Base-by-base conservation (phyloP, 92 coral and sea anemone species). In the Paramuricea clavata region DNA sequence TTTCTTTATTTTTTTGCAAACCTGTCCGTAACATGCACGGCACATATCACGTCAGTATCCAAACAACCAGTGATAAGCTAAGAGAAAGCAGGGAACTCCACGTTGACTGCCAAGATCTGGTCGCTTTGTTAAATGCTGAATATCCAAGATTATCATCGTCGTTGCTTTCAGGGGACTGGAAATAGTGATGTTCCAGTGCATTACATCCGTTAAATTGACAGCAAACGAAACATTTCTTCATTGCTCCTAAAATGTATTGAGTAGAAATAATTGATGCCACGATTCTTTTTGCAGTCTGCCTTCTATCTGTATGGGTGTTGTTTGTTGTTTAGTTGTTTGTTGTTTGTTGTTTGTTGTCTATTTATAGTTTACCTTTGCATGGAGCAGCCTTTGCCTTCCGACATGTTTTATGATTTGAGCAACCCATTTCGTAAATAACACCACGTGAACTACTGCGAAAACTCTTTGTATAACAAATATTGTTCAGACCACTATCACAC, bases 171-270 rank as follows among this genome's bases (percentile, higher is more conserved):
- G 72, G 6, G 12, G 73, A 32, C 19, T 79, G 3, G 47, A 22
- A 23, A 30, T 79, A n/a, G 71, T 96, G 98, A 49, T 94, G 99
- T 74, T 98, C 79, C 88, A 87, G 92, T 12, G 98, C 93, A 32
- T 96, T 96, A 41, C 99, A 96, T 88, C 94, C 95, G 35, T 90
- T 92, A 95, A 95, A 96, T 52, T 96, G 99, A 65, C 99, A 96
- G 74, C 99, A 96, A 5, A 97, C 95, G 79, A 96, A 96, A 78
- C 99, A 96, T 23, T 83, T 93, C 81, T 96, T 96, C 68, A 83
- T 90, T 72, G 91, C 71, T 78, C 93, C 99, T 96, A 79, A 69
- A 28, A 12, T 21, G 76, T n/a, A 62, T 10, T 60, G 56, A 80
- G 28, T 68, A 22, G 60, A n/a, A n/a, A n/a, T n/a, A n/a, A n/a